Conservation (phyloP, 2,888 invertebrate genomes). For the Hermodice carunculata region DNA sequence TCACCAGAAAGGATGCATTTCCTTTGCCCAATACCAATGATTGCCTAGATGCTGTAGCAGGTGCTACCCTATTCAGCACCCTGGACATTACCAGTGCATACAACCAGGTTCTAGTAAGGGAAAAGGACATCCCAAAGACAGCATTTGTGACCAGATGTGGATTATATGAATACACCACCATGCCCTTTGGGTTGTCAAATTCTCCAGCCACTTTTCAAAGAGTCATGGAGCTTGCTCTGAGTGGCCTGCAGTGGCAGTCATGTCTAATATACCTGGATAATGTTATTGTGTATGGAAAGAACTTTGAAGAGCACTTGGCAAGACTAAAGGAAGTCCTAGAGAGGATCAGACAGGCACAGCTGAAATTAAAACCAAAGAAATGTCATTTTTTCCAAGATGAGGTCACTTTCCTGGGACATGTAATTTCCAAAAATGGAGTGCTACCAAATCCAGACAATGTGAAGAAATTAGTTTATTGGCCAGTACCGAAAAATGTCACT, state of each 20-base stretch:
- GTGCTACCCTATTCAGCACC: slow-evolving; percentile 33
- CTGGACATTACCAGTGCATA: slow-evolving; percentile 28
- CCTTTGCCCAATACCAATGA: slow-evolving; percentile 34
- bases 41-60: slow-evolving; percentile 22
- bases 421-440: slow-evolving; percentile 2
- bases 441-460: neutral
- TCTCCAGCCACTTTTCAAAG: slow-evolving; percentile 1
- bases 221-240: slow-evolving; percentile 2
- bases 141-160: slow-evolving; percentile 12
- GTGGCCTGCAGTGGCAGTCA: neutral
- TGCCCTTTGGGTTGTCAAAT: slow-evolving; percentile 9
- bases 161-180: neutral
- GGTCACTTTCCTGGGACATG: slow-evolving; percentile 14
- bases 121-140: slow-evolving; percentile 13
- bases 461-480: slow-evolving; percentile 24
- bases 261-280: slow-evolving; percentile 36
- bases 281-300: slow-evolving; percentile 26
- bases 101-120: slow-evolving; percentile 8
- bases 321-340: slow-evolving; percentile 31
- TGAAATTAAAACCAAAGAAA: slow-evolving; percentile 28
- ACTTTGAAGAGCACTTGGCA: slow-evolving; percentile 26
- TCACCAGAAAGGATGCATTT: slow-evolving; percentile 19
- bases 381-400: slow-evolving; percentile 19
- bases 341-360: slow-evolving; percentile 14
- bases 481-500: slow-evolving; percentile 30